Conservation (phyloP, 2,113 vertebrate species). For the Fregata magnificens region DNA sequence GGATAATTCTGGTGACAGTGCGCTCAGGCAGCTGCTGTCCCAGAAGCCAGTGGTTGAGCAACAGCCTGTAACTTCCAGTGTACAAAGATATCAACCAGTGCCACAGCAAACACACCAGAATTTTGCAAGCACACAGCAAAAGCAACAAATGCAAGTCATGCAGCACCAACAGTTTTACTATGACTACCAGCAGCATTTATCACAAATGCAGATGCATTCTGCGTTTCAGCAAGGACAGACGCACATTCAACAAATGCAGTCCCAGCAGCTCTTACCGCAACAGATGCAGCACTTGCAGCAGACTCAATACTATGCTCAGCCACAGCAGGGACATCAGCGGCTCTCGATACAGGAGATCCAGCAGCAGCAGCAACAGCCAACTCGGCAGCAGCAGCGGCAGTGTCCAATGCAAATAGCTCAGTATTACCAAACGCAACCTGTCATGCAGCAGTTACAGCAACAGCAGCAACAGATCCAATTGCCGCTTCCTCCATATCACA, state of each 20-base stretch:
- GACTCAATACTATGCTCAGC: constrained; percentile 76
- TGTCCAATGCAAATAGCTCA: constrained; percentile 75
- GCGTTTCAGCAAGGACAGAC: constrained; percentile 57
- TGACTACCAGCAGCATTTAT: constrained; percentile 79
- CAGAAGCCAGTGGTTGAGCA: constrained; percentile 74
- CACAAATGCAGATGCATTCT: constrained; percentile 71
- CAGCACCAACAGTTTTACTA: constrained; percentile 78
- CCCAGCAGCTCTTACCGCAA: constrained; percentile 69
- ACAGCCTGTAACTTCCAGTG: constrained; percentile 45
- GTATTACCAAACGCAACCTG: constrained; percentile 77
- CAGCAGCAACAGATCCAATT: constrained; percentile 74
- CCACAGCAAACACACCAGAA: constrained; percentile 74
- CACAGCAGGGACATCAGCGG: constrained; percentile 73
- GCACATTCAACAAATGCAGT: constrained; percentile 64
- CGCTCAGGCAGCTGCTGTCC: constrained; percentile 80
- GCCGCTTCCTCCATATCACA: constrained; percentile 72
- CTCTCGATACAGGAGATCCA: constrained; percentile 72
- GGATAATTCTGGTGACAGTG: constrained; percentile 73
- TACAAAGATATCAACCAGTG: constrained; percentile 74
- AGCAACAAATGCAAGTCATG: constrained; percentile 74
- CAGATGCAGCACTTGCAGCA: constrained; percentile 76
- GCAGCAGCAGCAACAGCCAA: constrained; percentile 41
- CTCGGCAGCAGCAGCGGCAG: constrained; percentile 69
- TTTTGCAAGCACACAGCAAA: constrained; percentile 71
- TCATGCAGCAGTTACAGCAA: constrained; percentile 75